phyloP scores from a whole-genome alignment of 2,113 vertebrate genomes.

The Orcinus orca region DNA sequence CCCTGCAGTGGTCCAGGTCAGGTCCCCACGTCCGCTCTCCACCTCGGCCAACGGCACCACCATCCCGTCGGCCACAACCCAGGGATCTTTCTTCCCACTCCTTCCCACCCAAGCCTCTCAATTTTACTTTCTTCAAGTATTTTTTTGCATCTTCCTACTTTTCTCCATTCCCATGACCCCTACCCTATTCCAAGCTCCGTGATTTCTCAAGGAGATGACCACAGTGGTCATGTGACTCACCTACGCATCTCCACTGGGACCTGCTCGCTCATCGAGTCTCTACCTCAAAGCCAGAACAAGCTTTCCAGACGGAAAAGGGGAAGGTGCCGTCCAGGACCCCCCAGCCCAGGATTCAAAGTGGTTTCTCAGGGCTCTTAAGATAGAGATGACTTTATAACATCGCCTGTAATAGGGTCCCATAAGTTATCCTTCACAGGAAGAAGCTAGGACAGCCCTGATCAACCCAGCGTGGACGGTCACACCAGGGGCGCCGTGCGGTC shows the following conservation, averaged over 20 bases:
- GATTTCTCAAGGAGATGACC: no score
- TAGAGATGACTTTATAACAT: not conserved
- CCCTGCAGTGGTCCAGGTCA: fast-evolving
- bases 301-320: not conserved
- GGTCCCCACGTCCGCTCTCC: fast-evolving
- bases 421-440: not conserved
- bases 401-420: not conserved
- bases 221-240: not conserved
- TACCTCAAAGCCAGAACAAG: not conserved
- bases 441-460: not conserved
- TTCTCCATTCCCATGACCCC: not conserved
- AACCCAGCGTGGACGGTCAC: not conserved
- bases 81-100: not conserved
- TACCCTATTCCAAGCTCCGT: not conserved
- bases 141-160: not conserved
- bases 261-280: no score
- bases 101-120: not conserved
- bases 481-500: not conserved
- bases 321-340: fast-evolving
- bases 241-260: not conserved
- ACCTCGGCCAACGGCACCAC: not conserved
- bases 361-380: not conserved
- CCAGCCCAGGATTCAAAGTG: no score
- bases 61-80: fast-evolving
- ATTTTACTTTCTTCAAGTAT: not conserved